phyloP scores from a whole-genome alignment of 2,888 invertebrate species.

The Stenodema calcarata region DNA sequence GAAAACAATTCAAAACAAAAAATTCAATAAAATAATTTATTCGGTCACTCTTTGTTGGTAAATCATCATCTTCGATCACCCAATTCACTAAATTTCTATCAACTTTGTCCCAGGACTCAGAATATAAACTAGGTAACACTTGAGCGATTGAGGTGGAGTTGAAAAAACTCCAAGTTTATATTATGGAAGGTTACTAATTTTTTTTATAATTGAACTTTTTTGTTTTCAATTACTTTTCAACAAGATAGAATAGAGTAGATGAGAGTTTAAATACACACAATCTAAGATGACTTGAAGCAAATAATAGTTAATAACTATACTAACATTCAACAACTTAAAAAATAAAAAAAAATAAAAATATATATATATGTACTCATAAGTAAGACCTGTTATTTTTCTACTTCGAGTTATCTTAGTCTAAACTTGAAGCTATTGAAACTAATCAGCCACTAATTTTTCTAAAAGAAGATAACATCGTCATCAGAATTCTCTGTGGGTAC shows the following conservation, averaged over 20 bases:
- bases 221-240: background rate
- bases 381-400: background rate
- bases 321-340: background rate
- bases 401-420: background rate
- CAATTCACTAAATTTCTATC: background rate
- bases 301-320: background rate
- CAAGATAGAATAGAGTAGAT: background rate
- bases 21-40: too few relatives aligned
- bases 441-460: background rate
- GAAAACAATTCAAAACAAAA: too few relatives aligned
- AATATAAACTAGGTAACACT: background rate
- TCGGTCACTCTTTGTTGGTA: background rate
- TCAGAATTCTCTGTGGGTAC: slow-evolving; percentile 54
- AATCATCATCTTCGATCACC: background rate
- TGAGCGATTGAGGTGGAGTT: slow-evolving; percentile 16
- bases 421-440: background rate
- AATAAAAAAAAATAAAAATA: background rate
- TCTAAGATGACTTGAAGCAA: background rate
- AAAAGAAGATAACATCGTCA: slow-evolving; percentile 60
- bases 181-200: background rate
- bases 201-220: background rate
- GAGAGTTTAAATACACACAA: background rate
- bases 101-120: background rate
- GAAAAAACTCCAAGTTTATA: background rate
- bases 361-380: background rate